Base-by-base conservation (phyloP, 1,140 invertebrate species). In the Plodia interpunctella region DNA sequence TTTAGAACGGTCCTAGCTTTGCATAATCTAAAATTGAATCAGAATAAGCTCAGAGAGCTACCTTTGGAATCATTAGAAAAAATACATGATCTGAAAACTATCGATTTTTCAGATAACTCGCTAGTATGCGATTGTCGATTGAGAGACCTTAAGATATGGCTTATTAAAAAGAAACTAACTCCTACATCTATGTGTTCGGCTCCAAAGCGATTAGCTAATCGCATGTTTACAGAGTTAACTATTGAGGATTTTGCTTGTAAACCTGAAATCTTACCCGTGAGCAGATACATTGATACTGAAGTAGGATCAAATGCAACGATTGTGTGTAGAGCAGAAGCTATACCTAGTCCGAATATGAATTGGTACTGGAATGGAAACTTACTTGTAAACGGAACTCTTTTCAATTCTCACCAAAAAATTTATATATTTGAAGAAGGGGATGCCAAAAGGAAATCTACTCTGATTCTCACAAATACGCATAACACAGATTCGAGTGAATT, bases 111-210 rank as follows among this genome's bases (percentile, higher is more conserved):
- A 66, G 95, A 96, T 58, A 98, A 98, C 89, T 96, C 95, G 0
- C 98, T 97, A 97, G 91, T 94, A 28, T 98, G 97, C 74, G 96
- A 98, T 76, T 98, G 97, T 78, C 93, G 95, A 17, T 79, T 98
- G 56, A 89, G 96, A 18, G 93, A 95, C 58, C 92, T 96, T 58
- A 96, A 97, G 75, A 90, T 94, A 65, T 98, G 96, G 96, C 83
- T 98, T 28, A 92, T 94, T 5, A 92, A 94, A 62, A 93, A 95
- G 65, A 97, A 97, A 71, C 92, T 98, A 20, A 95, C 96, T 5
- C 94, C 94, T 55, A 92, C 94, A 0, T 96, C 97, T 0, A 82
- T 92, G 6, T 98, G 97, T 72, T 91, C 92, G 0, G 93, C 93
- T 0, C 95, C 95, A 0, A 91, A 92, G 9, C 90, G 94, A 11